Evolutionary conservation across 2,888 invertebrate species (phyloP), one percentile per base, ranked within the genome.

Genomic region (Lithophane leautieri): DNA sequence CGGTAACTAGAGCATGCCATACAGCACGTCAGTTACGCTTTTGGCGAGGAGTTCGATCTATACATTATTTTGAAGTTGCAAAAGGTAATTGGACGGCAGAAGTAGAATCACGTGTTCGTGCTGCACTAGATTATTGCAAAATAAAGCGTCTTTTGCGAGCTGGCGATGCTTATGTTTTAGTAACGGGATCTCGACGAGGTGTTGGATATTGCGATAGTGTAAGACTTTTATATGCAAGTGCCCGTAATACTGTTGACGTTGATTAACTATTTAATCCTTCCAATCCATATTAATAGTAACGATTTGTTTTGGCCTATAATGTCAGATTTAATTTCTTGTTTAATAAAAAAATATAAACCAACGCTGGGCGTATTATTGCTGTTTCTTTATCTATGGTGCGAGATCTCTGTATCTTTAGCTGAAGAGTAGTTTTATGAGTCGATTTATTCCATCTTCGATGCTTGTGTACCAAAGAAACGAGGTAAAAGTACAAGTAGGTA

Each of bases 1-100:
- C 98, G 8, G 97, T 98, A 16, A 98, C 98, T 0, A 95, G 98
- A 86, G 96, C 97, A 81, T 97, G 97, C 40, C 97, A 97, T 86
- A 97, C 97, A 12, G 97, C 98, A 2, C 95, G 98, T 74, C 97
- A 98, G 85, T 89, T 96, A 68, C 91, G 96, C 28, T 94, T 97
- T 81, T 97, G 96, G 94, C 92, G 96, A 83, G 96, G 96, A 11
- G 91, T 97, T 4, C 94, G 97, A 50, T 95, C 97, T 7, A 89
- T 97, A 84, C 96, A 97, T 89, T 97, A 97, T 77, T 96, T 95
- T 89, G 96, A 96, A 89, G 88, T 88, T 4, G 86, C 92, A 28
- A 94, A 90, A 87, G 85, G 82, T 22, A 91, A 81, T 78, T 96
- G 96, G 96, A 72, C 78, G n/a, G 83, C 86, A 52, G 96, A 96